Percentiles rank a stretch among this genome's conserved stretches.
phyloP scores from a whole-genome alignment of 1,140 invertebrate species.

The Heterodera schachtii region DNA sequence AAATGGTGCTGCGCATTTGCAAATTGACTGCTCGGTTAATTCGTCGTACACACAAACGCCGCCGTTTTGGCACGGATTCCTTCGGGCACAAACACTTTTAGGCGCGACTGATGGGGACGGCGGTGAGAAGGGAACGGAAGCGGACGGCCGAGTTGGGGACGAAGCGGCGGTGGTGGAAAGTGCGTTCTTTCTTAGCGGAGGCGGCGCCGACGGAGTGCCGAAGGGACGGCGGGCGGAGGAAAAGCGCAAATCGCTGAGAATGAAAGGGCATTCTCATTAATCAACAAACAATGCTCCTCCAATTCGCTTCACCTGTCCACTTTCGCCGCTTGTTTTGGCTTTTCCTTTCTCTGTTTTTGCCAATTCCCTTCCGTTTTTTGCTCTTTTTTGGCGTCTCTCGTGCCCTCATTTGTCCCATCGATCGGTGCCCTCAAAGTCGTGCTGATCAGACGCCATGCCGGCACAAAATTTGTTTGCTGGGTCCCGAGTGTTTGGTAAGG shows the following conservation, averaged over 20 bases:
- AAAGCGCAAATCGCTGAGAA: background rate
- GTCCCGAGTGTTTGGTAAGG: background rate
- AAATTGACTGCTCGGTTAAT: constrained; percentile 24
- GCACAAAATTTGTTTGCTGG: background rate
- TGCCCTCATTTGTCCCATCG: background rate
- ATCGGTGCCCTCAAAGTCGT: background rate
- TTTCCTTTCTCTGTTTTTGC: background rate
- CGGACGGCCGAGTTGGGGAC: background rate
- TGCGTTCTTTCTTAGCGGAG: background rate
- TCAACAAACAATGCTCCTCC: too few species aligned
- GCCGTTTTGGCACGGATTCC: constrained; percentile 41
- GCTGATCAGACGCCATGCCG: constrained; percentile 1
- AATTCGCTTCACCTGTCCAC: background rate
- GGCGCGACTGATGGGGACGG: background rate
- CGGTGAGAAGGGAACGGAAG: background rate
- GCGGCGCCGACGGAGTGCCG: background rate
- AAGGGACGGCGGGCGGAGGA: background rate
- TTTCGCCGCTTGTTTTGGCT: too few species aligned
- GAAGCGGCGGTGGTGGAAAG: background rate
- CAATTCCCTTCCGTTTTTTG: background rate
- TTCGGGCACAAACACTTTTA: constrained; percentile 12
- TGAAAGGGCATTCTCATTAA: too few species aligned
- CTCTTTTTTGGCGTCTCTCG: background rate
- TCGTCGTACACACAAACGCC: constrained; percentile 41
- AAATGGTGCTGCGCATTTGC: constrained; percentile 36